Conservation (phyloP, 2,113 vertebrate genomes). For the Myotis brandtii region DNA sequence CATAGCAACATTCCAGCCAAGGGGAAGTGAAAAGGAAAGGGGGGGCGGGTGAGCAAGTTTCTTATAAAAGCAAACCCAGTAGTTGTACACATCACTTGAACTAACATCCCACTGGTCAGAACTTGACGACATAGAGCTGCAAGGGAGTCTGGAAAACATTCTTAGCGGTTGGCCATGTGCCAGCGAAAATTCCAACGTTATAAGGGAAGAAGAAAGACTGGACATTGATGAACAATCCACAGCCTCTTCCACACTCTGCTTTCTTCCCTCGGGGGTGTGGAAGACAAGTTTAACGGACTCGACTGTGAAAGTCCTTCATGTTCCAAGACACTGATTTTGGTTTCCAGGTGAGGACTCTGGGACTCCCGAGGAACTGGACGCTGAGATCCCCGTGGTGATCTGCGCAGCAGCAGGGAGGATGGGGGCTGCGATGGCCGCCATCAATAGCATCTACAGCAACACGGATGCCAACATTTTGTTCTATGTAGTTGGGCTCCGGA, state of each 20-base stretch:
- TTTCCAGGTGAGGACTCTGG: conserved; percentile 82
- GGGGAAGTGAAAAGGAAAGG: not conserved
- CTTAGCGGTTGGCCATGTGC: not conserved
- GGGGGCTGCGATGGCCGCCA: conserved; percentile 93
- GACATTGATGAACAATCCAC: not conserved
- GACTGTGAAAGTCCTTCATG: not conserved
- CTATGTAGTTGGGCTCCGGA: conserved; percentile 94
- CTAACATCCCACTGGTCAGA: not conserved
- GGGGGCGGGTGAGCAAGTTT: not conserved
- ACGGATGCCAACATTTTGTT: conserved; percentile 92
- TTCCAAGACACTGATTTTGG: conserved; percentile 21
- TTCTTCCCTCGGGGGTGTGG: not conserved
- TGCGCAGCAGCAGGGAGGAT: conserved; percentile 93
- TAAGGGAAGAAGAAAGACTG: not conserved
- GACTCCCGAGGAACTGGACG: conserved; percentile 79
- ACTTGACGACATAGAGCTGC: not conserved
- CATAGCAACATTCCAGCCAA: not conserved
- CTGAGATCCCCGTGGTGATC: conserved; percentile 93
- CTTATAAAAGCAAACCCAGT: not conserved
- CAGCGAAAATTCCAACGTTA: not conserved
- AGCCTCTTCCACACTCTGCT: not conserved
- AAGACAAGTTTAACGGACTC: no score
- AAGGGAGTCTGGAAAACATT: not conserved
- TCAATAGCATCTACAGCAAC: conserved; percentile 96
- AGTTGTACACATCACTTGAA: not conserved